Base-by-base conservation (phyloP, 2,888 invertebrate species). In the Trissolcus brochymenae region DNA sequence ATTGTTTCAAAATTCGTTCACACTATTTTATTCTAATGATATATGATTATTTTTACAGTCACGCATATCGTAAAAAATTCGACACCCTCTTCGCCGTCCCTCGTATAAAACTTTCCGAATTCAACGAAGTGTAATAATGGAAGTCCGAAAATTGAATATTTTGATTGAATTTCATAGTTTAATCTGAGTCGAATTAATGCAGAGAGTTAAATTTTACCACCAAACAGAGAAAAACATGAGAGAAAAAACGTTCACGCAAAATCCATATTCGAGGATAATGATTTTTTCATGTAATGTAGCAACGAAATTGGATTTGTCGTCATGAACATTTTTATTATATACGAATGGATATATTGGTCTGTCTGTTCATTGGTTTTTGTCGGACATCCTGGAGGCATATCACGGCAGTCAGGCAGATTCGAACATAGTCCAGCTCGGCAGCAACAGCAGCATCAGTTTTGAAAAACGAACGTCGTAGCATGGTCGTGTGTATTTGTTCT, bases 321-420 rank as follows among this genome's bases (percentile, higher is more conserved):
- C 41, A 35, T 11, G 64, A 56, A 60, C 57, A 70, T 66, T 78
- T 78, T 67, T 70, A 78, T 75, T 66, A 59, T 35, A 35, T 71
- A 41, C 59, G 59, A 64, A 43, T 68, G 72, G 65, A 56, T 64
- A 76, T 76, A 79, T 76, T 73, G 71, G 78, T 73, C 62, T 57
- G 80, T 76, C 74, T 59, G 81, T 78, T 82, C 82, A 82, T 80
- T 81, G 80, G 82, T 82, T 80, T 83, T 81, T 77, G 65, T 61
- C 73, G 76, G 74, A 74, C 76, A 76, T 77, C 79, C 79, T 77
- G 74, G 53, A 77, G 79, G 79, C 79, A 77, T 77, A 77, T 79
- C 77, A 75, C 73, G 61, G 74, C 56, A 41, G 57, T 51, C 61
- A 49, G 70, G 56, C 66, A 70, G 68, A 56, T 59, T 67, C 60